Conservation (phyloP, 2,113 vertebrate species). For the Myotis brandtii region DNA sequence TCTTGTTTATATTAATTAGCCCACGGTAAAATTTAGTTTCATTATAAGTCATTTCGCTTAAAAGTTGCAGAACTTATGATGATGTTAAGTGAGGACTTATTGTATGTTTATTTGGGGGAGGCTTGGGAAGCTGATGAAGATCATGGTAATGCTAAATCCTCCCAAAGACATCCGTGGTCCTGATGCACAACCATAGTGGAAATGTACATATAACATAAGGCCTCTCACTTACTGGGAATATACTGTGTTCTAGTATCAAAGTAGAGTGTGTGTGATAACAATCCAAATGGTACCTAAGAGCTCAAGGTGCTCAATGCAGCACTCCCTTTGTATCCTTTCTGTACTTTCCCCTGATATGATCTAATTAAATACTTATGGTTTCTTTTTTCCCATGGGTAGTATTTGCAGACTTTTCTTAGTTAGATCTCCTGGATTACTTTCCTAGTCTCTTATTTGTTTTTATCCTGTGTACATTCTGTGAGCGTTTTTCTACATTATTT, state of each 20-base stretch:
- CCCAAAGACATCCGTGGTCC: not conserved
- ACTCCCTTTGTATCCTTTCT: not conserved
- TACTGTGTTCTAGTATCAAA: not conserved
- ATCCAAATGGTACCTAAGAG: not conserved
- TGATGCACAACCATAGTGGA: not conserved
- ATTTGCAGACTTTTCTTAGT: not conserved
- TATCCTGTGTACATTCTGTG: not conserved
- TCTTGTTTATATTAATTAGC: not conserved
- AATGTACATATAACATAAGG: not conserved
- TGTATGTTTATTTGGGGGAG: not conserved
- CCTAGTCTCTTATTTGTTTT: not conserved
- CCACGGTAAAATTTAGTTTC: not conserved
- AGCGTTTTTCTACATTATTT: conserved; percentile 16
- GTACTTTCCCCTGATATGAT: not conserved
- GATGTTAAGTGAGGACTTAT: not conserved
- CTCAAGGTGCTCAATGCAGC: not conserved
- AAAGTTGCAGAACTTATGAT: not conserved
- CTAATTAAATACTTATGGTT: not conserved
- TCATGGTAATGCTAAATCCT: not conserved
- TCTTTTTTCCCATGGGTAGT: not conserved
- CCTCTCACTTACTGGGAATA: not conserved
- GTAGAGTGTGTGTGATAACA: not conserved
- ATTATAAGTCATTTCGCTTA: not conserved
- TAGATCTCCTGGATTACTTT: not conserved
- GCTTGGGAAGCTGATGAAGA: not conserved